Base-by-base conservation (phyloP, 2,888 invertebrate genomes). In the Hoplodrina ambigua region DNA sequence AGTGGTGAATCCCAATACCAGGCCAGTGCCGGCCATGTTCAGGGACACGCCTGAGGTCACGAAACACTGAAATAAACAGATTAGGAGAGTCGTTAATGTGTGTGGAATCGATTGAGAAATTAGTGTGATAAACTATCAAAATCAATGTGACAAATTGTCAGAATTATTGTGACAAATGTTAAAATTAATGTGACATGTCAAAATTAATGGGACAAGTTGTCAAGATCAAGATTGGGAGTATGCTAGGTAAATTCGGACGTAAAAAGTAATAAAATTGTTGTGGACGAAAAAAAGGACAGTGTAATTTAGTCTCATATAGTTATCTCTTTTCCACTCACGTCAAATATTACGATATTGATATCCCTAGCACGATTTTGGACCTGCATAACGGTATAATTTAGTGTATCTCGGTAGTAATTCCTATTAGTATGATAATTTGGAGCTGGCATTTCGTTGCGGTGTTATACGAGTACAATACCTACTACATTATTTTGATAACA, bases 1-100 rank as follows among this genome's bases (percentile, higher is more conserved):
- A 0, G 96, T 96, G 2, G 96, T 96, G 86, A 96, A 97, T 0
- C 97, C 97, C 76, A 91, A 81, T 65, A 90, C 88, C 50, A 90
- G 70, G 0, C 91, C 90, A 1, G 87, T 84, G 0, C 82, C 87
- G 0, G 87, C 84, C 88, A 91, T 89, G 80, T 92, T 91, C 19
- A 91, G 71, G 1, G 89, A 89, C 30, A 92, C 91, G 5, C 91
- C 91, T 0, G 86, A 76, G 1, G 91, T 89, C 69, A 92, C 92
- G 83, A 91, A 92, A 59, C 91, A 90, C 92, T 91, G 88, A 0
- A 86, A 86, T 25, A 3, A 50, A 50, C 19, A 50, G 4, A 49
- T 49, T 49, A n/a, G 8, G n/a, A 49, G n/a, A 49, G 7, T 49
- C 6, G 8, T n/a, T 49, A 49, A 7, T n/a, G n/a, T n/a, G 8